A percentile compares a stretch with the other conserved stretches of the same genome.
Evolutionary conservation across 2,113 vertebrate genomes (phyloP).

Genomic region (Protomyctophum bolini): DNA sequence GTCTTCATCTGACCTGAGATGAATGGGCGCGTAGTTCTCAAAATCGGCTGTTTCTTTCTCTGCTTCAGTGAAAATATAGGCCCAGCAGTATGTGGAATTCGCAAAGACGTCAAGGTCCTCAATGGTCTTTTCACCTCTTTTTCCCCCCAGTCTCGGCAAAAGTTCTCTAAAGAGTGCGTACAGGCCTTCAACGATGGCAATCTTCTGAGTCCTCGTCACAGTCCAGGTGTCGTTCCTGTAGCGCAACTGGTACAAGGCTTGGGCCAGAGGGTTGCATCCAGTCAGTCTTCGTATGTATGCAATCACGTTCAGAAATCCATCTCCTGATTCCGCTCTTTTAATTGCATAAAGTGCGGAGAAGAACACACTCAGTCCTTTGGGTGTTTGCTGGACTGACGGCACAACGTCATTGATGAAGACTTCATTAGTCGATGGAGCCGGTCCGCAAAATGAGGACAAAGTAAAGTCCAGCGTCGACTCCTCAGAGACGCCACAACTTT

Average conservation of each 20-base stretch:
- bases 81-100: constrained; percentile 65
- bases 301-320: constrained; percentile 24
- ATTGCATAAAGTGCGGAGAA: constrained; percentile 53
- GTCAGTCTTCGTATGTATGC: constrained; percentile 58
- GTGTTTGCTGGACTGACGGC: constrained; percentile 57
- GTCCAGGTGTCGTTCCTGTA: constrained; percentile 30
- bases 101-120: constrained; percentile 69
- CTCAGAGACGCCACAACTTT: constrained; percentile 43
- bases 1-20: constrained; percentile 26
- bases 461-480: constrained; percentile 33
- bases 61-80: constrained; percentile 44
- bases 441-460: constrained; percentile 39
- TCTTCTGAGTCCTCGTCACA: constrained; percentile 60
- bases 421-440: rapidly evolving
- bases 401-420: constrained; percentile 48
- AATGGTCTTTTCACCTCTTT: constrained; percentile 22
- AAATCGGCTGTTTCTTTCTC: constrained; percentile 7
- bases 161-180: constrained; percentile 70
- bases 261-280: constrained; percentile 61
- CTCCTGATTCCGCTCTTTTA: rapidly evolving
- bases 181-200: constrained; percentile 66
- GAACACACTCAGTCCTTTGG: constrained; percentile 60
- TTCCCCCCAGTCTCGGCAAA: constrained; percentile 45
- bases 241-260: constrained; percentile 62
- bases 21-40: constrained; percentile 52